Percentiles rank a stretch among this genome's conserved stretches.
These are phyloP conservation scores for Lagopus leucura DNA, from an alignment of 2,113 vertebrate species.

Conservation along the genomic window DNA sequence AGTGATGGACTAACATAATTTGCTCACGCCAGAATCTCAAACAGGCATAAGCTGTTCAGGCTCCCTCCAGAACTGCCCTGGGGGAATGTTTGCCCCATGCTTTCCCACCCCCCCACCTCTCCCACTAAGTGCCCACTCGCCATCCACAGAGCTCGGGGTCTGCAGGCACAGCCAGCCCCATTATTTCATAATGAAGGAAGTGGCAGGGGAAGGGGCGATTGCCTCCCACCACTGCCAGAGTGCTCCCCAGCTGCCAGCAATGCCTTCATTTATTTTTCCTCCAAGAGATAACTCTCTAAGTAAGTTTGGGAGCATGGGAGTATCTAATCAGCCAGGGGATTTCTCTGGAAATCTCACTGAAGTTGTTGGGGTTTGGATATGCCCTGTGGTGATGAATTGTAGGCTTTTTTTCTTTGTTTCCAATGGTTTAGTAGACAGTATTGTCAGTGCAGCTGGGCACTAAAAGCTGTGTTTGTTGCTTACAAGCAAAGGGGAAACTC, in stretches of 20 bases:
- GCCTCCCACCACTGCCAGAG: neutral
- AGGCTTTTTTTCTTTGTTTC: conserved; percentile 6
- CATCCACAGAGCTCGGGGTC: neutral
- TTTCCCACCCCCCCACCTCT: neutral
- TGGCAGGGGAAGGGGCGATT: neutral
- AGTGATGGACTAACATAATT: neutral
- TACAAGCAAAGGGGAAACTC: neutral
- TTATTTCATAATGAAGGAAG: neutral
- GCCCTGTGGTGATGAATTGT: neutral
- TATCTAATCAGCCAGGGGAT: neutral
- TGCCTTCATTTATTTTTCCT: neutral
- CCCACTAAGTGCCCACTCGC: neutral
- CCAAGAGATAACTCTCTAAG: neutral
- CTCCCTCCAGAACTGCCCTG: neutral
- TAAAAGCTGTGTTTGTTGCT: neutral
- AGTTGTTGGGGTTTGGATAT: neutral
- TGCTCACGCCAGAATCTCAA: neutral
- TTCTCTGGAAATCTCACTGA: neutral
- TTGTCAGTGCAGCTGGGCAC: neutral
- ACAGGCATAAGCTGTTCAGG: neutral
- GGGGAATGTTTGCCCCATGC: rapidly evolving
- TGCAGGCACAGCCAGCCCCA: neutral
- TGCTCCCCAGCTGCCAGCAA: neutral
- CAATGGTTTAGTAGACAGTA: neutral
- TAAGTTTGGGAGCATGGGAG: neutral